Base-by-base conservation (phyloP, 2,888 invertebrate genomes). In the Capitulum mitella region DNA sequence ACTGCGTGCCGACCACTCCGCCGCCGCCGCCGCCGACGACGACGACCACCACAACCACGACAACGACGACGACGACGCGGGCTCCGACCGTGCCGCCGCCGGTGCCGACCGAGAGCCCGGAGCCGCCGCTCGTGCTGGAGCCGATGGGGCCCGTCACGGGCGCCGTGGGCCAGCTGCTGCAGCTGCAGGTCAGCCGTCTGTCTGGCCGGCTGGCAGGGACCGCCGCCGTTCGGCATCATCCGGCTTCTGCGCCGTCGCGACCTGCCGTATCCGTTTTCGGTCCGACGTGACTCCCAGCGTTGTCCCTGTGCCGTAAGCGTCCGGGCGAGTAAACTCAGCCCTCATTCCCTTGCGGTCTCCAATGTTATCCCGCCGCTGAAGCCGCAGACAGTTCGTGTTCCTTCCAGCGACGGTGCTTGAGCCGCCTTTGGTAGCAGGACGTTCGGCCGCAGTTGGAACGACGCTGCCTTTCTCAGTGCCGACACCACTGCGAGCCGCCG, bases 41-140 rank as follows among this genome's bases (percentile, higher is more conserved):
- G 54, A 1, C 37, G 19, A 34, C 64, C 22, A 64, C 64, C 19
- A 22, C 34, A 78, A 43, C 43, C 43, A 32, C 79, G 64, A 61
- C 79, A 37, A 10, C 80, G 80, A 46, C 80, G 78, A 8, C 46
- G n/a, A 32, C 46, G 22, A 22, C 16, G 3, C 51, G 3, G 22
- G 51, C 43, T 43, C 26, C 46, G 37, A 43, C 46, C 26, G 46
- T 32, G 34, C 48, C 64, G n/a, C 32, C 46, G 8, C 29, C 54
- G n/a, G 46, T 78, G 10, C 16, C 40, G 29, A 0, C 70, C 8
- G 40, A 1, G 2, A 26, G 26, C 6, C 54, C 54, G 54, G 8
- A 58, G 10, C 58, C 58, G 29, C 58, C 58, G 6, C 3, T n/a
- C 10, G n/a, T 58, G 6, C 26, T n/a, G 32, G 48, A 40, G 78